Evolutionary conservation across 2,113 vertebrate genomes (phyloP).

Genomic region (Megaleporinus macrocephalus): DNA sequence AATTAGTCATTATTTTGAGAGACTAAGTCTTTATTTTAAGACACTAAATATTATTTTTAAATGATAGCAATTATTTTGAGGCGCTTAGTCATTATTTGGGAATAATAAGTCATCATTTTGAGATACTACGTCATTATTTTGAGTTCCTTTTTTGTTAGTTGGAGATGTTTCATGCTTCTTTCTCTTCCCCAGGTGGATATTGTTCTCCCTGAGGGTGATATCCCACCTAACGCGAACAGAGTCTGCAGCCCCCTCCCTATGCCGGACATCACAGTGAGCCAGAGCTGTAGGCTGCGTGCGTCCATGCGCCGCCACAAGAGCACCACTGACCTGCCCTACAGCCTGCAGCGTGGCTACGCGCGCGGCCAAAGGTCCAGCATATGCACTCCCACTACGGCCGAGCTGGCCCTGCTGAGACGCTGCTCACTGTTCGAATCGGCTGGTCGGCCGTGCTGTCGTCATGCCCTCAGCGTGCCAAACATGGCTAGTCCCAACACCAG

Average conservation of each 20-base stretch:
- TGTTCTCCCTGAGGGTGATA: not conserved
- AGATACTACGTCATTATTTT: too few relatives aligned
- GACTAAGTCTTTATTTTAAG: too few relatives aligned
- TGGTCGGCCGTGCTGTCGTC: constrained; percentile 12
- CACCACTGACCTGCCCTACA: constrained; percentile 52
- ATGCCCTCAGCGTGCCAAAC: constrained; percentile 58
- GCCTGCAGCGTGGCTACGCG: constrained; percentile 14
- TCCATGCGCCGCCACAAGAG: constrained; percentile 55
- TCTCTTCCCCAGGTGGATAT: not conserved
- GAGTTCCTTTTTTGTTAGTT: too few relatives aligned
- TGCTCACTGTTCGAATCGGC: constrained; percentile 57
- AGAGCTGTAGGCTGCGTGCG: not conserved
- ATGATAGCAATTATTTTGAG: too few relatives aligned
- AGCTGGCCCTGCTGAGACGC: constrained; percentile 49
- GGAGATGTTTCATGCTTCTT: not conserved
- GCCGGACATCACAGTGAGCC: constrained; percentile 48
- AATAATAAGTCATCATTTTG: too few relatives aligned
- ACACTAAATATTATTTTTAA: too few relatives aligned
- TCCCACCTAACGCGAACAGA: not conserved
- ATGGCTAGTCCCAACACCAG: constrained; percentile 43
- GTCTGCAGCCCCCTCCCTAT: constrained; percentile 19
- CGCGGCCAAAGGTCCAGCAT: constrained; percentile 31
- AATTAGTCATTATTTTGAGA: too few relatives aligned
- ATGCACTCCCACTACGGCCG: constrained; percentile 30
- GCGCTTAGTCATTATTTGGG: too few relatives aligned